Percentiles rank a stretch among this genome's conserved stretches.
These are phyloP conservation scores for Macropodus opercularis DNA, from an alignment of 2,797 vertebrate genomes.

Conservation along the genomic window DNA sequence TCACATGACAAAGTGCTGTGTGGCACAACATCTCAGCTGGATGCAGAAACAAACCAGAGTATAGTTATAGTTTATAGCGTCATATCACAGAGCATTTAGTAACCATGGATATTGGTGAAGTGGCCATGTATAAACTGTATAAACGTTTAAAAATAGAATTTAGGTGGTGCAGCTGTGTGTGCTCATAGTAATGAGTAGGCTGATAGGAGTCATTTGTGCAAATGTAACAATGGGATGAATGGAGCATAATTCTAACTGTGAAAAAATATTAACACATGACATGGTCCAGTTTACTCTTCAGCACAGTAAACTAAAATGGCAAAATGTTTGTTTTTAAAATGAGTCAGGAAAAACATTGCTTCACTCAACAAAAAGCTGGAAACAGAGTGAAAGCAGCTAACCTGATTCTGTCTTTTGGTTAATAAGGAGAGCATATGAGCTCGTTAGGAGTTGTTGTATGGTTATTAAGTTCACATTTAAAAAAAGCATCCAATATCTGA, in stretches of 20 bases:
- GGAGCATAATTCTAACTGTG: background rate
- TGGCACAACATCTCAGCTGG: slow-evolving; percentile 20
- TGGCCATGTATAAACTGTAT: background rate
- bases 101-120: background rate
- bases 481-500: slow-evolving; percentile 52
- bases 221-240: background rate
- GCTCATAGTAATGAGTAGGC: background rate
- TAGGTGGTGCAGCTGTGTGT: background rate
- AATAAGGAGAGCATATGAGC: too few relatives aligned
- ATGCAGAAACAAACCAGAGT: background rate
- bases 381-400: too few relatives aligned
- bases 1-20: slow-evolving; percentile 33
- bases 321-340: too few relatives aligned
- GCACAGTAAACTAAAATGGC: too few relatives aligned
- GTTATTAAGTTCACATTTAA: slow-evolving; percentile 65
- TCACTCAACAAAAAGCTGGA: too few relatives aligned
- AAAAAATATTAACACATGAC: too few relatives aligned
- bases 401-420: too few relatives aligned
- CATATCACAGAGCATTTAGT: background rate
- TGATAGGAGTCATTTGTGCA: background rate
- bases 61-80: too few relatives aligned
- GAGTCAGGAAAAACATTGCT: too few relatives aligned
- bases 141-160: background rate
- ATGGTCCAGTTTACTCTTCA: too few relatives aligned
- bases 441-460: too few relatives aligned